Evolutionary conservation across 2,888 invertebrate genomes (phyloP).

Genomic region (Tenthredo distinguenda): DNA sequence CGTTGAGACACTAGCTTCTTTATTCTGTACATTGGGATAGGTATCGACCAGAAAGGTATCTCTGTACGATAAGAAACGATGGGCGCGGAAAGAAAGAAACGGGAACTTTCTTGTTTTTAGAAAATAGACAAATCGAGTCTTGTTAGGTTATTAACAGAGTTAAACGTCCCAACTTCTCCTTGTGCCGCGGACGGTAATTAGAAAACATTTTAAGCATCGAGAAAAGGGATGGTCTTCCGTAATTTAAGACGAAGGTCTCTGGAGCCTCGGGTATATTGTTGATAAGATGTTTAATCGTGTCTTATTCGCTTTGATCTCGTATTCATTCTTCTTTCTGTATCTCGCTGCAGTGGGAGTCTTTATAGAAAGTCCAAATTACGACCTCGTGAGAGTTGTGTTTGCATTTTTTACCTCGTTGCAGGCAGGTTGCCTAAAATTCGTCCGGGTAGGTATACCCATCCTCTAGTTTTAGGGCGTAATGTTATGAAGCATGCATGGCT

Average conservation of each 20-base stretch:
- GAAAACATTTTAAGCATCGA: slow-evolving; percentile 13
- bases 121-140: slow-evolving; percentile 41
- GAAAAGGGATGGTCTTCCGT: background rate
- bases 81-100: background rate
- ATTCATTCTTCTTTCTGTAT: background rate
- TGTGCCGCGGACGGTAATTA: background rate
- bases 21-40: background rate
- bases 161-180: background rate
- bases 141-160: slow-evolving; percentile 31
- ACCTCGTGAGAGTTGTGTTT: background rate
- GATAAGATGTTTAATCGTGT: background rate
- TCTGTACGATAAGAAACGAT: background rate
- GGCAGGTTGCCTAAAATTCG: background rate
- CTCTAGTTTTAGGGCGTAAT: slow-evolving; percentile 44
- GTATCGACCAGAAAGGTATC: background rate
- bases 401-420: slow-evolving; percentile 8
- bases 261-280: background rate
- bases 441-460: background rate
- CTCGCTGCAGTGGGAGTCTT: background rate
- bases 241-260: background rate
- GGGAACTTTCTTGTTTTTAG: background rate
- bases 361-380: background rate
- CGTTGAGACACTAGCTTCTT: too few relatives aligned
- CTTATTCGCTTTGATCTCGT: background rate
- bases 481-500: slow-evolving; percentile 49